Evolutionary conservation across 2,113 vertebrate genomes (phyloP).

Genomic region (Passer domesticus): DNA sequence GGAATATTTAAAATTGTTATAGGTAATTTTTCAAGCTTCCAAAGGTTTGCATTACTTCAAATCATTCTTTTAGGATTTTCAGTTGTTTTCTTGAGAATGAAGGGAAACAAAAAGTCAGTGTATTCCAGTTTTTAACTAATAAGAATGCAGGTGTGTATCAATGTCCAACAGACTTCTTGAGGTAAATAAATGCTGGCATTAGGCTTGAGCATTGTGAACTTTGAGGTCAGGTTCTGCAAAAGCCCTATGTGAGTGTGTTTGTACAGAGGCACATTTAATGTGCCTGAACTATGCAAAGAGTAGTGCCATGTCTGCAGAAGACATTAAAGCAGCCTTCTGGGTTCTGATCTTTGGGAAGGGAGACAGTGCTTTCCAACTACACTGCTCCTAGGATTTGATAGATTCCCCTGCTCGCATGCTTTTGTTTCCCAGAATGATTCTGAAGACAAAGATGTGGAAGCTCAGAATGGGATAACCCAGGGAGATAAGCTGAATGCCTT

Average conservation of each 20-base stretch:
- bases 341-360: neutral
- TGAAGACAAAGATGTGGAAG: constrained; percentile 72
- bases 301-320: neutral
- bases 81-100: neutral
- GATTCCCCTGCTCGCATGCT: neutral
- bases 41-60: neutral
- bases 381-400: neutral
- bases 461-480: constrained; percentile 82
- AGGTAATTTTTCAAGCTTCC: neutral
- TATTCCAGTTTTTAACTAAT: neutral
- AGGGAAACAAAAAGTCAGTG: neutral
- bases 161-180: neutral
- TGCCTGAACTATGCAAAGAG: too few relatives aligned
- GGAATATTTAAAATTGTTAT: neutral
- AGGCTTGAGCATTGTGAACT: neutral
- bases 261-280: neutral
- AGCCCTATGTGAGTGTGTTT: neutral
- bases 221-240: neutral
- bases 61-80: neutral
- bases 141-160: neutral
- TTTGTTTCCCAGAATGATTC: constrained; percentile 73
- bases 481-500: constrained; percentile 96
- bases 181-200: neutral
- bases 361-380: neutral
- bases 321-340: neutral